Evolutionary conservation across 2,888 invertebrate genomes (phyloP), one percentile per base, ranked within the genome.

Genomic region (Harpagoxenus sublaevis): DNA sequence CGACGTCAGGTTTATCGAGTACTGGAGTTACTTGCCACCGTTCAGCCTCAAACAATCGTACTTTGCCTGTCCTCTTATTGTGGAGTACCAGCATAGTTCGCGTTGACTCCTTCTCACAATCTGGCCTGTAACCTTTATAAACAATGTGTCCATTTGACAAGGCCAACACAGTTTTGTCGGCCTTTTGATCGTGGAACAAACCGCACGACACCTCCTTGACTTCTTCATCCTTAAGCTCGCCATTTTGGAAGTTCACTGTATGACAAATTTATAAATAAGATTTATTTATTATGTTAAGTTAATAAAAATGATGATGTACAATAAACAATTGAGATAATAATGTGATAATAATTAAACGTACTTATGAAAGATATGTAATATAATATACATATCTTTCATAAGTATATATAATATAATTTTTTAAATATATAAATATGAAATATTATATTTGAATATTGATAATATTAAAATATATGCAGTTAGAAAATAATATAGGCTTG

Each of bases 201-300:
- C 93, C 94, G 66, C 93, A 93, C 35, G 92, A 91, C 90, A 94
- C 93, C 35, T 91, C 92, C 10, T 88, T 89, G 0, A 93, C 91
- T 53, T 93, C 93, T 12, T 93, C 92, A 74, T 94, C 93, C 51
- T 93, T 94, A 5, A 94, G 91, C 1, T 93, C 88, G 9, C 94
- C 94, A 86, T 94, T 94, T 91, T 94, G 93, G 79, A 94, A 94
- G 51, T 93, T 92, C 4, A 94, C 94, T 94, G 83, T 0, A 78
- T 78, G 18, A 71, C 3, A 81, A 39, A 65, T 28, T 68, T 42
- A 42, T 15, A 60, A 63, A 48, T 55, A 35, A 51, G 0, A 48
- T 9, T 31, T 31, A 39, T n/a, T 60, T 42, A 18, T 55, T 55
- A 65, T 23, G 31, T 6, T 45, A 70, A 70, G 23, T 70, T 35